Evolutionary conservation across 2,888 invertebrate species (phyloP).

Genomic region (Neelides folsomi): DNA sequence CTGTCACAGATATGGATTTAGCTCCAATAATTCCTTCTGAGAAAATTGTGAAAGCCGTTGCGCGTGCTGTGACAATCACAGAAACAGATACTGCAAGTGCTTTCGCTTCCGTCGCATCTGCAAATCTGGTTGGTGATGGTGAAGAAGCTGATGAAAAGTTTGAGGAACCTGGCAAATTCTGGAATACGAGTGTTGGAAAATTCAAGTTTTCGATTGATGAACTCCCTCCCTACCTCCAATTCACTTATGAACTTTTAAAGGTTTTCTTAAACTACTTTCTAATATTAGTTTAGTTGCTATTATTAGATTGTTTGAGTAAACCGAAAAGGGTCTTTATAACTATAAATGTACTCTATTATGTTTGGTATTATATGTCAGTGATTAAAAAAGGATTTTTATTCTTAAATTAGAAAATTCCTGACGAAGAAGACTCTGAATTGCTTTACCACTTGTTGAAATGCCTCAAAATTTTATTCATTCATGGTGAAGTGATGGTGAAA

Average conservation of each 20-base stretch:
- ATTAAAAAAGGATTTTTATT: too few relatives aligned
- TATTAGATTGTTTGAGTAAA: not conserved
- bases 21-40: constrained; percentile 69
- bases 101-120: constrained; percentile 59
- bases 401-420: constrained; percentile 46
- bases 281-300: too few relatives aligned
- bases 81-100: constrained; percentile 72
- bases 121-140: constrained; percentile 60
- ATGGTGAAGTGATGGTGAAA: constrained; percentile 80
- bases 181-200: constrained; percentile 85
- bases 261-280: constrained; percentile 43
- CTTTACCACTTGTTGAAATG: constrained; percentile 84
- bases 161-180: constrained; percentile 58
- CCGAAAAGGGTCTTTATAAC: too few relatives aligned
- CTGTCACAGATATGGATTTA: constrained; percentile 77
- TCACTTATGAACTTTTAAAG: constrained; percentile 78
- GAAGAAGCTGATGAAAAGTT: constrained; percentile 42
- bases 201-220: constrained; percentile 82
- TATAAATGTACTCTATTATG: too few relatives aligned
- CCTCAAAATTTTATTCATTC: constrained; percentile 75
- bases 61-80: constrained; percentile 71
- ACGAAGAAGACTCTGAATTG: constrained; percentile 65
- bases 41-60: constrained; percentile 58
- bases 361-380: too few relatives aligned
- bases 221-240: constrained; percentile 79